phyloP scores from a whole-genome alignment of 2,797 vertebrate species.

The Coccyzus lansbergi region DNA sequence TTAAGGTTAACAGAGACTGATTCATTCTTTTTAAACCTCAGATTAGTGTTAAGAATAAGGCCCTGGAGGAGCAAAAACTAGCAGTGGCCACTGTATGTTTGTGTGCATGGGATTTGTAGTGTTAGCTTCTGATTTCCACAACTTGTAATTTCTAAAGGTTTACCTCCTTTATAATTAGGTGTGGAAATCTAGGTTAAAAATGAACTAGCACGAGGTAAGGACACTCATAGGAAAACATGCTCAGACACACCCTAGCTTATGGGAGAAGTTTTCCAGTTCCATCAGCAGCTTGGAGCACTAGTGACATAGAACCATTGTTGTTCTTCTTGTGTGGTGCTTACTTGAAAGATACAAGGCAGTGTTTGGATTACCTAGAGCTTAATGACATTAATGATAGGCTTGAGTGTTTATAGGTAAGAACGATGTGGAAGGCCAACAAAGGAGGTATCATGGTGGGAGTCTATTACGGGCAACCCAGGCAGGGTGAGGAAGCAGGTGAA shows the following conservation, averaged over 20 bases:
- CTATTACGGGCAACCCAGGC: too few species aligned
- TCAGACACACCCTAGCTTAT: neutral
- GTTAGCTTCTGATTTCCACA: neutral
- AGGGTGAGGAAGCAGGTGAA: too few species aligned
- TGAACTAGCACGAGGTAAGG: fast-evolving
- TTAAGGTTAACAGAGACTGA: neutral
- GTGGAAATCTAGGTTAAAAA: neutral
- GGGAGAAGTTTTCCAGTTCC: neutral
- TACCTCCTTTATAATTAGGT: neutral
- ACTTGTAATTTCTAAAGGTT: neutral
- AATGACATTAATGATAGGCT: too few species aligned
- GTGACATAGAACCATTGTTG: neutral
- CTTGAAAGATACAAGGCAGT: neutral
- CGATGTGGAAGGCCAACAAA: too few species aligned
- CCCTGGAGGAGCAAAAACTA: neutral
- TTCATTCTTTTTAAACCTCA: neutral
- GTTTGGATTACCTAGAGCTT: too few species aligned
- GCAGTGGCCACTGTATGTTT: neutral
- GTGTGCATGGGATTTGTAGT: neutral
- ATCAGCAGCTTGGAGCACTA: neutral
- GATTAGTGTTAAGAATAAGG: neutral
- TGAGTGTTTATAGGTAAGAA: too few species aligned
- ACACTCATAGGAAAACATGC: neutral
- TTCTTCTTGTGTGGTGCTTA: neutral
- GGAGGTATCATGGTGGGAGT: too few species aligned